A percentile compares a stretch with the other conserved stretches of the same genome.
Evolutionary conservation across 2,888 invertebrate species (phyloP).

Genomic region (Protophormia terraenovae): DNA sequence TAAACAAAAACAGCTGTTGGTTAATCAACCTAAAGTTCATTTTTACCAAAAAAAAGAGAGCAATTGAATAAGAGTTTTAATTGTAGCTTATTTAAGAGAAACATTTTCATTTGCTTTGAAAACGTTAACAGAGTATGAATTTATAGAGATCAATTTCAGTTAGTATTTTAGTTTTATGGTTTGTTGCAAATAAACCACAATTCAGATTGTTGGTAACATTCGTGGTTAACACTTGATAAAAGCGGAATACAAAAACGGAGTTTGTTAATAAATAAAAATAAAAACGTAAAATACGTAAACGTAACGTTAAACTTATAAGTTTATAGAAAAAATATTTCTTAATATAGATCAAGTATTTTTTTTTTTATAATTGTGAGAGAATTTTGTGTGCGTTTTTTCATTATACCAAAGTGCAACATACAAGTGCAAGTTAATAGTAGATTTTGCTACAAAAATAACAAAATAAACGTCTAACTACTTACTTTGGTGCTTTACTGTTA

Average conservation of each 20-base stretch:
- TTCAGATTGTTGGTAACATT: conserved; percentile 66
- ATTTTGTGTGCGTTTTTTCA: not conserved
- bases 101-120: not conserved
- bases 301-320: not conserved
- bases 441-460: conserved; percentile 19
- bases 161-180: conserved; percentile 48
- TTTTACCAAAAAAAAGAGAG: conserved; percentile 18
- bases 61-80: not conserved
- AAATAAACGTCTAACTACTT: not conserved
- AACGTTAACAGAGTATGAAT: conserved; percentile 33
- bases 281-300: conserved; percentile 59
- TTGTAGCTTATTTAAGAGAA: conserved; percentile 19
- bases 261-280: not conserved
- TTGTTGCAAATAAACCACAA: conserved; percentile 47
- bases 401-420: conserved; percentile 52
- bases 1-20: conserved; percentile 47
- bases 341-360: conserved; percentile 17
- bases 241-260: conserved; percentile 41
- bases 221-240: conserved; percentile 63
- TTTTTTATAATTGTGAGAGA: not conserved
- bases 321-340: not conserved
- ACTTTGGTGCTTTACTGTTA: not conserved
- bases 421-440: conserved; percentile 63
- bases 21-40: conserved; percentile 16
- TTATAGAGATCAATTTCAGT: not conserved